Evolutionary conservation across 92 coral and sea anemone species (phyloP).

Genomic region (Parazoanthus swiftii): DNA sequence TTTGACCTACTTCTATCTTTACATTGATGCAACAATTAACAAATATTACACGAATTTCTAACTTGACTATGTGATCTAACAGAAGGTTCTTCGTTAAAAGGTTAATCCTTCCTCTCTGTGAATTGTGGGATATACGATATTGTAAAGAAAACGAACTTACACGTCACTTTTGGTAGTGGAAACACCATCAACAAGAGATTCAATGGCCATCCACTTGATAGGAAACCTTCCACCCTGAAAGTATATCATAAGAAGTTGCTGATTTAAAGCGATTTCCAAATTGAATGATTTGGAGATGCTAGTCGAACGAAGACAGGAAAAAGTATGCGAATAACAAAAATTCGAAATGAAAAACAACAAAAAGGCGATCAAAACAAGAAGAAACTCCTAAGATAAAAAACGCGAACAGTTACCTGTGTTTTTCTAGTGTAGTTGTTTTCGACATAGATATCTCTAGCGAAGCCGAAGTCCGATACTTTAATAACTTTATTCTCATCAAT

Average conservation of each 20-base stretch:
- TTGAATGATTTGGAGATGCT: neutral
- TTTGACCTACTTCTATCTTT: too few species aligned
- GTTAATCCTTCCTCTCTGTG: neutral
- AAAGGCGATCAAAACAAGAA: neutral
- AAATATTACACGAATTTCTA: too few species aligned
- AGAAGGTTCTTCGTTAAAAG: too few species aligned
- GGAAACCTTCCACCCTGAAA: constrained; percentile 97
- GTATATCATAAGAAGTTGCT: neutral
- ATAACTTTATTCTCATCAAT: constrained; percentile 93
- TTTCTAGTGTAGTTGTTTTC: constrained; percentile 95
- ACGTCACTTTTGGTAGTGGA: constrained; percentile 98
- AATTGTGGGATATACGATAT: neutral
- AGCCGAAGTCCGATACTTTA: constrained; percentile 97
- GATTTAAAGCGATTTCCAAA: neutral
- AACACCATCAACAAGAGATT: constrained; percentile 92
- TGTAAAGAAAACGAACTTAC: constrained; percentile 55
- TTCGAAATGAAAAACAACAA: too few species aligned
- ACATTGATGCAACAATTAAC: too few species aligned
- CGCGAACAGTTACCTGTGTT: constrained; percentile 68
- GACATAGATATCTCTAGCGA: constrained; percentile 95
- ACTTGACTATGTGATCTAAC: too few species aligned
- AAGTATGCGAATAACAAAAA: too few species aligned
- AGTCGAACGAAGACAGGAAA: too few species aligned
- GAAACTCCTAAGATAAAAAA: neutral
- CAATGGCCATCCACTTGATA: constrained; percentile 99